These are phyloP conservation scores for Ptychochromis oligacanthus DNA, from an alignment of 2,113 vertebrate species.

Conservation along the genomic window DNA sequence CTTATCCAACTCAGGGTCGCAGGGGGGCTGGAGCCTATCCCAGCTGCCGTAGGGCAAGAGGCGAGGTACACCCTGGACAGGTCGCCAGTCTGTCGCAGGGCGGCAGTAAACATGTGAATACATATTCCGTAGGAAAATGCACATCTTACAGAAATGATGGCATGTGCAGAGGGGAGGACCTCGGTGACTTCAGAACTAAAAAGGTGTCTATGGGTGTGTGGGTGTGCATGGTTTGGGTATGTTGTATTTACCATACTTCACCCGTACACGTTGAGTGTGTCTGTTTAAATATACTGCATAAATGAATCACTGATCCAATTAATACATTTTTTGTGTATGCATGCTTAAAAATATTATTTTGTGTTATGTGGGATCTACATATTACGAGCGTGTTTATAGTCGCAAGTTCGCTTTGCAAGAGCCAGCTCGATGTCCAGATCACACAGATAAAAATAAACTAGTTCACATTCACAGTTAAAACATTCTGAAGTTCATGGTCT, in stretches of 20 bases:
- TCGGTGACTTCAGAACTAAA: neutral
- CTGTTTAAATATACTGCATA: neutral
- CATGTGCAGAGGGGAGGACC: neutral
- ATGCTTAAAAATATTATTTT: too few species aligned
- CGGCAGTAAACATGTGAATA: slow-evolving; percentile 12
- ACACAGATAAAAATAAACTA: neutral
- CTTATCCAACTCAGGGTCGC: too few species aligned
- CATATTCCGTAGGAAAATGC: neutral
- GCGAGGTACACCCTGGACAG: too few species aligned
- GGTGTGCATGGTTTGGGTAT: neutral
- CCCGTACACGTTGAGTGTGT: neutral
- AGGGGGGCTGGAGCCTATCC: too few species aligned
- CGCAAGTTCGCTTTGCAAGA: neutral
- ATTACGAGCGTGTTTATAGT: neutral
- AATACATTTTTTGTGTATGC: too few species aligned
- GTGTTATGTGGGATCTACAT: neutral
- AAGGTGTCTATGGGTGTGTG: neutral
- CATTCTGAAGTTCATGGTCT: neutral
- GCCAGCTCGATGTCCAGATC: neutral
- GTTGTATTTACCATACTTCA: too few species aligned
- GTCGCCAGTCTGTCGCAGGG: too few species aligned
- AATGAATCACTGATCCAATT: neutral
- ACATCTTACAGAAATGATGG: neutral
- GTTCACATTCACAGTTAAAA: neutral
- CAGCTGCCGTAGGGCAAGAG: too few species aligned